phyloP scores from a whole-genome alignment of 1,140 invertebrate genomes.

The Mycetomoellerius zeteki region DNA sequence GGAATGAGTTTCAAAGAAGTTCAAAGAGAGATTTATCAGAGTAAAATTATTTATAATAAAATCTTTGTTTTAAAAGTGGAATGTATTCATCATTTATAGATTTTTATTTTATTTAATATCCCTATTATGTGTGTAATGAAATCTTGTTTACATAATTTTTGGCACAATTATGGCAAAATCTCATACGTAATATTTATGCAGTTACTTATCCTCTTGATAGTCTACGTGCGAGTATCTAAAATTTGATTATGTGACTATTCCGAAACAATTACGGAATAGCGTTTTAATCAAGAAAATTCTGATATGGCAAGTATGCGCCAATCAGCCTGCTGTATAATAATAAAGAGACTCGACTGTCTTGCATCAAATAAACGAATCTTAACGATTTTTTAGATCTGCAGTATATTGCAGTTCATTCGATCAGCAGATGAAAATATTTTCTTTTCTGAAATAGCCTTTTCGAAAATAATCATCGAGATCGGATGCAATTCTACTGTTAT shows the following conservation, averaged over 20 bases:
- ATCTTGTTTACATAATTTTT: not conserved
- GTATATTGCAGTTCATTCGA: not conserved
- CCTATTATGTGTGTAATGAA: not conserved
- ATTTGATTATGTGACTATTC: not conserved
- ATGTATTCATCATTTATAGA: not conserved
- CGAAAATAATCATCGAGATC: not conserved
- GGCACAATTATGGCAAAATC: conserved; percentile 13
- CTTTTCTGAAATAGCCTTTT: not conserved
- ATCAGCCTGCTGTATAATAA: not conserved
- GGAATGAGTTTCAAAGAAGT: not conserved
- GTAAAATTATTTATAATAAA: conserved; percentile 9
- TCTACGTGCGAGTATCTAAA: not conserved
- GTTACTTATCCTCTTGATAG: not conserved
- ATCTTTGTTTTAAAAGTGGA: not conserved
- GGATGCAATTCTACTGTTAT: not conserved
- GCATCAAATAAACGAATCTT: not conserved
- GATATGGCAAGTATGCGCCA: not conserved
- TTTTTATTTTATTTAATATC: not conserved
- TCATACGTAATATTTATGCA: not conserved
- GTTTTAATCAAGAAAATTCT: not conserved
- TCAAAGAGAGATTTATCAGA: not conserved
- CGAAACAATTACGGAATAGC: not conserved
- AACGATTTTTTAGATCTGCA: not conserved
- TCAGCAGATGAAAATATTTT: not conserved
- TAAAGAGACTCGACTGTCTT: not conserved